phyloP scores from a whole-genome alignment of 64 coral and sea anemone genomes.

The Stylophora pistillata region DNA sequence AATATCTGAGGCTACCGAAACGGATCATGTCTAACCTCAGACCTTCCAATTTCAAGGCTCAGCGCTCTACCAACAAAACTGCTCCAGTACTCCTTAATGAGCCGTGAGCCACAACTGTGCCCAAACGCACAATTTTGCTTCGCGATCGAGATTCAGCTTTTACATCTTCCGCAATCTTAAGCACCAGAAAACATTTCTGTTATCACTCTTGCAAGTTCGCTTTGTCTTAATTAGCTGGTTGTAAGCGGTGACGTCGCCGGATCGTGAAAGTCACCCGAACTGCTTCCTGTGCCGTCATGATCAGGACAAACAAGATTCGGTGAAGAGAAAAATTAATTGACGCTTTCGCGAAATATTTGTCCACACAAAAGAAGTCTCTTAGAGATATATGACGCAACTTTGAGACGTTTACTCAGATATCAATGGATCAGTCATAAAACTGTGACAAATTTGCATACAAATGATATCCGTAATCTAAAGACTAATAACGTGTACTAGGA shows the following conservation, averaged over 20 bases:
- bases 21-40: too few species aligned
- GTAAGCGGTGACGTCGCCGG: background rate
- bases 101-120: too few species aligned
- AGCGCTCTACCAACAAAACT: too few species aligned
- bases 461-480: background rate
- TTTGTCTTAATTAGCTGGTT: too few species aligned
- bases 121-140: too few species aligned
- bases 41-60: too few species aligned
- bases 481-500: background rate
- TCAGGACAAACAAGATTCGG: background rate
- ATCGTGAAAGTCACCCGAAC: background rate
- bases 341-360: background rate
- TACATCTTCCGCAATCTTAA: too few species aligned
- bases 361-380: background rate
- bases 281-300: background rate
- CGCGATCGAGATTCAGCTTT: too few species aligned
- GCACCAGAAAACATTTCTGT: too few species aligned
- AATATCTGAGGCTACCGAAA: too few species aligned
- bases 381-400: conserved; percentile 13
- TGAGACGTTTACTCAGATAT: conserved; percentile 35
- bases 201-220: too few species aligned
- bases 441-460: conserved; percentile 10
- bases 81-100: too few species aligned
- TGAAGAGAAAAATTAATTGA: background rate
- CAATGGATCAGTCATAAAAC: conserved; percentile 2